phyloP scores from a whole-genome alignment of 2,113 vertebrate species.

The Drymodes brunneopygia region DNA sequence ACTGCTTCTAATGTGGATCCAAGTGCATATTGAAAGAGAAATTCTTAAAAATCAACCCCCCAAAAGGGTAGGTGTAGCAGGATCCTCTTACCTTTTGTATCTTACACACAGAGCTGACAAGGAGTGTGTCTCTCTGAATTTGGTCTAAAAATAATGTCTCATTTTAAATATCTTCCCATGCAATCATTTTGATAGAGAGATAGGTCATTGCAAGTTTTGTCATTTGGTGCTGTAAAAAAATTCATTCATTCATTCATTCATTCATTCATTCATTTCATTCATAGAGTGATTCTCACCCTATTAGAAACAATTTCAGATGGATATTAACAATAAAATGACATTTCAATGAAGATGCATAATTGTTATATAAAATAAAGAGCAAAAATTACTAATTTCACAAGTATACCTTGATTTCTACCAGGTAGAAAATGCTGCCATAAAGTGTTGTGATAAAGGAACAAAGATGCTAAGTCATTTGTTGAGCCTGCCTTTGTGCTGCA shows the following conservation, averaged over 20 bases:
- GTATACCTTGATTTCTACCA: background rate
- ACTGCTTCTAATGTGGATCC: conserved; percentile 68
- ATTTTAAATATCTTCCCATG: background rate
- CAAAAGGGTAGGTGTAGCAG: conserved; percentile 20
- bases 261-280: background rate
- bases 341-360: background rate
- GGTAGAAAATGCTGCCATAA: background rate
- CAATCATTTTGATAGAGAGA: conserved; percentile 2
- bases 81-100: conserved; percentile 37
- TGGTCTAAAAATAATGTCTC: background rate
- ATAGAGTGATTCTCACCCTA: background rate
- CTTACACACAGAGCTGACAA: conserved; percentile 7
- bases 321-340: background rate
- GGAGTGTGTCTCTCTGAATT: conserved; percentile 22
- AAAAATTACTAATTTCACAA: background rate
- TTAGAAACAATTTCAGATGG: background rate
- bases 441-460: background rate
- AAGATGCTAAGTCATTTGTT: conserved; percentile 44
- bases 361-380: background rate
- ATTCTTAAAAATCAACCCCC: conserved; percentile 35
- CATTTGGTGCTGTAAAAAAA: background rate
- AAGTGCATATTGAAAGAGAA: conserved; percentile 60
- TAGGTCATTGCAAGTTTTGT: background rate
- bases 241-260: background rate
- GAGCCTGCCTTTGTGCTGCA: conserved; percentile 47